These are phyloP conservation scores for Tenthredo scrophulariae DNA, from an alignment of 2,888 invertebrate species.

Conservation along the genomic window DNA sequence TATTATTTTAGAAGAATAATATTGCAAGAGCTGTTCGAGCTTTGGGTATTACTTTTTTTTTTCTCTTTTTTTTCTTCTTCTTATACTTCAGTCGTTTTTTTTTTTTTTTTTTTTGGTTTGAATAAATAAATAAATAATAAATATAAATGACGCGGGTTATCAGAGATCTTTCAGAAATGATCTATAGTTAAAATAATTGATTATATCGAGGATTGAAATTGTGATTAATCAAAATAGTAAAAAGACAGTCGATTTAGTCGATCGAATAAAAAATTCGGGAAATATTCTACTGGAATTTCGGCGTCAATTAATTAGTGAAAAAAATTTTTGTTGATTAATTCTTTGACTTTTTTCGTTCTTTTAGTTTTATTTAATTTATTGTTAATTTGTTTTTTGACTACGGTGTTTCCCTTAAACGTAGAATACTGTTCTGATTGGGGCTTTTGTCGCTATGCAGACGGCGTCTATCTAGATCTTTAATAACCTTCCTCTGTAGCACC, in stretches of 20 bases:
- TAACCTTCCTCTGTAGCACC: constrained; percentile 22
- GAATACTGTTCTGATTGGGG: background rate
- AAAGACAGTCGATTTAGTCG: background rate
- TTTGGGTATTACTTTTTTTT: too few relatives aligned
- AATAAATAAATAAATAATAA: constrained; percentile 43
- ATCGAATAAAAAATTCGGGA: background rate
- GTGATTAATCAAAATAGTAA: constrained; percentile 41
- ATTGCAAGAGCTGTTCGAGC: background rate
- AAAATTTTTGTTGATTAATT: background rate
- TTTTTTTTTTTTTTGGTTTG: background rate
- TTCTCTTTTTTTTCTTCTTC: too few relatives aligned
- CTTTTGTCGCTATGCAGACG: constrained; percentile 6
- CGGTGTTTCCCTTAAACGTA: constrained; percentile 2
- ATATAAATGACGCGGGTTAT: constrained; percentile 33
- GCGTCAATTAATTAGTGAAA: background rate
- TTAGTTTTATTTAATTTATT: background rate
- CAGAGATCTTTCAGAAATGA: background rate
- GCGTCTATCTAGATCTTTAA: constrained; percentile 20
- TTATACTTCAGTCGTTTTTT: background rate
- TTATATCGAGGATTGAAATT: background rate
- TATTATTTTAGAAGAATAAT: background rate
- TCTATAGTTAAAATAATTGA: too few relatives aligned
- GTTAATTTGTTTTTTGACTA: background rate
- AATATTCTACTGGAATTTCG: background rate
- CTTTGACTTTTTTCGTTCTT: background rate